Base-by-base conservation (phyloP, 2,888 invertebrate species). In the Trachelus stipa region DNA sequence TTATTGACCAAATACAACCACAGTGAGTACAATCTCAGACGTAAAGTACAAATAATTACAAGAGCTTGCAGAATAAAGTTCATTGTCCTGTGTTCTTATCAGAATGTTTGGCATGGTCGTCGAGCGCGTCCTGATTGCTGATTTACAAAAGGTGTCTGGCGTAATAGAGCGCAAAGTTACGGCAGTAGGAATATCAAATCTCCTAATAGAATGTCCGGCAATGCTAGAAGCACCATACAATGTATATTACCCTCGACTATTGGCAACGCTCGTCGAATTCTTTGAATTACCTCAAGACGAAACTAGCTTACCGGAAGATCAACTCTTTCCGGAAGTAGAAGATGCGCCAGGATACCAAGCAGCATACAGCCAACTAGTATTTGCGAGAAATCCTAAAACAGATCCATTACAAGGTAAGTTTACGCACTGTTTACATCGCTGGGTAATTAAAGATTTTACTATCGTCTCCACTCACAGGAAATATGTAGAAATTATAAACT, bases 71-170 rank as follows among this genome's bases (percentile, higher is more conserved):
- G 31, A 73, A 77, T 37, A 31, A 75, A 69, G 74, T 79, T 68
- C 34, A 71, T 9, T 56, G 56, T 56, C 9, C 9, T 56, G 9
- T 56, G 6, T 23, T 71, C 12, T 83, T 87, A 85, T 81, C 87
- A 96, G 97, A 86, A 97, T 99, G 96, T 99, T 99, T 93, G 95
- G 95, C 35, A 99, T 99, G 98, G 97, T 99, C 76, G 91, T 98
- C 83, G 98, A 99, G 88, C 96, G 98, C 79, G 94, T 99, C 12
- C 93, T 98, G 78, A 93, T 98, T 33, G 92, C 96, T 1, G 98
- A 99, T 88, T 92, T 98, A 86, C 97, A 97, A 91, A 98, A 97
- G 90, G 95, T 99, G 23, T 94, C 95, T 15, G 97, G 97, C 1
- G 93, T 93, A 74, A 92, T 96, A 40, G 98, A 99, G 88, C 95